Percentiles rank a stretch among this genome's conserved stretches.
These are phyloP conservation scores for Drosophila peninsularis DNA, from an alignment of 2,888 invertebrate genomes.

Conservation along the genomic window DNA sequence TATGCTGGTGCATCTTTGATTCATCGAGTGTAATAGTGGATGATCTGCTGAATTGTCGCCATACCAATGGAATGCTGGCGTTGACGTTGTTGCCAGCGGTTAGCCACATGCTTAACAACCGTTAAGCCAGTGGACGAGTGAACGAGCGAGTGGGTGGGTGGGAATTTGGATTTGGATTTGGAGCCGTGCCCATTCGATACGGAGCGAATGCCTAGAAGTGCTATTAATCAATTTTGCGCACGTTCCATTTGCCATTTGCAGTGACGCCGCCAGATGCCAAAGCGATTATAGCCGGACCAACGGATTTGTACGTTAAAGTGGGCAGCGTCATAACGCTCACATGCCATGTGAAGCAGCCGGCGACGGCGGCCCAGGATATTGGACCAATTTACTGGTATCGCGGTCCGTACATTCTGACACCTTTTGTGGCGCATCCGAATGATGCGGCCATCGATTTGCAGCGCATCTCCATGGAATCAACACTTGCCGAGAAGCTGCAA, in stretches of 20 bases:
- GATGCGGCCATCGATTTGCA: constrained; percentile 84
- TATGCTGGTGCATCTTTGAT: constrained; percentile 43
- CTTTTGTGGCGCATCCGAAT: constrained; percentile 83
- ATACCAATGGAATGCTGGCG: constrained; percentile 25
- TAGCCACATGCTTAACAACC: constrained; percentile 36
- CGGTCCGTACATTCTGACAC: constrained; percentile 85
- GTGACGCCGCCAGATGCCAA: constrained; percentile 87
- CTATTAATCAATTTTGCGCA: constrained; percentile 72
- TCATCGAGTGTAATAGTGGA: constrained; percentile 43
- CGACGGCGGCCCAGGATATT: constrained; percentile 86
- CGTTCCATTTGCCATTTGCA: constrained; percentile 62
- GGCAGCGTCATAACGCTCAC: constrained; percentile 90
- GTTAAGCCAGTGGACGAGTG: constrained; percentile 4
- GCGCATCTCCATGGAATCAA: constrained; percentile 84
- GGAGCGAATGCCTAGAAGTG: constrained; percentile 47
- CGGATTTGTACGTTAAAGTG: constrained; percentile 90
- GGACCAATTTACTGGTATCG: constrained; percentile 90
- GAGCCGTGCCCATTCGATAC: neutral
- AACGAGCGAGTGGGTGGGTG: neutral
- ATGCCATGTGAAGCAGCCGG: constrained; percentile 89
- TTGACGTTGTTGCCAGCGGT: constrained; percentile 17
- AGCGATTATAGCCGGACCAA: constrained; percentile 88
- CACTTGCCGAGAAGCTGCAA: constrained; percentile 88
- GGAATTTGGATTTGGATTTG: neutral
- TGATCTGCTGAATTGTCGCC: constrained; percentile 30